Conservation (phyloP, 2,888 invertebrate species). For the Machimus atricapillus region DNA sequence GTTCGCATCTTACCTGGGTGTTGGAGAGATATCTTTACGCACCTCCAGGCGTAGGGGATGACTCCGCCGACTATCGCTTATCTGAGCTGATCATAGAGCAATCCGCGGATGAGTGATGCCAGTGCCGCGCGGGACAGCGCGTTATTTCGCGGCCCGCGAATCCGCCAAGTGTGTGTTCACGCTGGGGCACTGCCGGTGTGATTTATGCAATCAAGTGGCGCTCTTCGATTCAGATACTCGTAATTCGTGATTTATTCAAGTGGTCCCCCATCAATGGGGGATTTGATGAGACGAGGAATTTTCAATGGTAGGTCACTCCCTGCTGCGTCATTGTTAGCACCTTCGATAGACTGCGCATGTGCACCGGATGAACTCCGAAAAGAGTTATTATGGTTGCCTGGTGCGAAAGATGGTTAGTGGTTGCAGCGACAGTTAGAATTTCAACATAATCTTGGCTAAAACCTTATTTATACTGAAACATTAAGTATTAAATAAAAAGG, state of each 20-base stretch:
- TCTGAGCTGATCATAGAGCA: constrained; percentile 4
- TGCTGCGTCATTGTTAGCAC: constrained; percentile 14
- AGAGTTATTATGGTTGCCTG: background rate
- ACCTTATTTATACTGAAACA: too few relatives aligned
- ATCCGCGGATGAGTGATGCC: constrained; percentile 16
- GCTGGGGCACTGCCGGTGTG: background rate
- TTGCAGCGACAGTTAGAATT: too few relatives aligned
- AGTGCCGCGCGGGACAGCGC: background rate
- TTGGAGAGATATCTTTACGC: background rate
- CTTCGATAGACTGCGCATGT: background rate
- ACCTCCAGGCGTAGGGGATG: constrained; percentile 4
- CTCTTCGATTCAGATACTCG: constrained; percentile 29
- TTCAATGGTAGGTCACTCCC: constrained; percentile 29
- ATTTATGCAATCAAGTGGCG: constrained; percentile 28
- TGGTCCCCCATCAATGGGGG: constrained; percentile 12
- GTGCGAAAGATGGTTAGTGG: background rate
- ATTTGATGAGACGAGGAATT: constrained; percentile 15
- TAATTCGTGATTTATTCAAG: constrained; percentile 29
- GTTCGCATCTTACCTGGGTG: background rate
- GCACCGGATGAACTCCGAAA: background rate
- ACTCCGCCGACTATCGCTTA: constrained; percentile 6
- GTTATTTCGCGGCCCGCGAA: background rate
- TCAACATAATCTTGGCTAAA: too few relatives aligned
- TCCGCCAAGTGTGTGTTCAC: background rate
- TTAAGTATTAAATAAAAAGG: too few relatives aligned